These are phyloP conservation scores for Cebidichthys violaceus DNA, from an alignment of 2,113 vertebrate genomes.

Conservation along the genomic window DNA sequence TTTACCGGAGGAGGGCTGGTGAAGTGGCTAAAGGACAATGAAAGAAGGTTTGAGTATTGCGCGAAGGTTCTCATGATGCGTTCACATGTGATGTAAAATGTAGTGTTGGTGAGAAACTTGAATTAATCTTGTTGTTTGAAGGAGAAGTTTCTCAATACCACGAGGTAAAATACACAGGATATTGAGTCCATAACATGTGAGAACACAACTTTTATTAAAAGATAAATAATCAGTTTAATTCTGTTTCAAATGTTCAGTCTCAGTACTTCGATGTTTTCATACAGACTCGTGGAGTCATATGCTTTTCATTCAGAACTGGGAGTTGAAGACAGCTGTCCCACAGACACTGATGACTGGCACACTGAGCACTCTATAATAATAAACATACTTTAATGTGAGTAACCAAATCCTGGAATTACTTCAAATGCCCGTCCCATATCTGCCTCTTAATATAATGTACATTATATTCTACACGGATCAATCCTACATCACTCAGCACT, in stretches of 20 bases:
- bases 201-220: too few species aligned
- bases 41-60: too few species aligned
- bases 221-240: too few species aligned
- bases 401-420: neutral
- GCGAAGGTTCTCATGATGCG: too few species aligned
- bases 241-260: neutral
- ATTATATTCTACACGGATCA: neutral
- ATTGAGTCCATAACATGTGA: too few species aligned
- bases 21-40: too few species aligned
- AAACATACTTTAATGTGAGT: too few species aligned
- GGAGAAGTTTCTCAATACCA: neutral
- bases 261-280: neutral
- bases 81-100: too few species aligned
- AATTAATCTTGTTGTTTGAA: too few species aligned
- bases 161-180: neutral
- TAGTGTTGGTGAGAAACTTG: too few species aligned
- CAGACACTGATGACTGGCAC: neutral
- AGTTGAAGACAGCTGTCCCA: neutral
- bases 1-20: too few species aligned
- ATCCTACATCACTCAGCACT: neutral
- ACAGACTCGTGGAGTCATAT: neutral
- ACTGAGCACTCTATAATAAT: neutral
- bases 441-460: neutral
- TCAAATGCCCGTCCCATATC: neutral
- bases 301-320: neutral